Percentiles rank a stretch among this genome's conserved stretches.
Conservation (phyloP, 2,888 invertebrate genomes). For the Rhopalosiphum nymphaeae region DNA sequence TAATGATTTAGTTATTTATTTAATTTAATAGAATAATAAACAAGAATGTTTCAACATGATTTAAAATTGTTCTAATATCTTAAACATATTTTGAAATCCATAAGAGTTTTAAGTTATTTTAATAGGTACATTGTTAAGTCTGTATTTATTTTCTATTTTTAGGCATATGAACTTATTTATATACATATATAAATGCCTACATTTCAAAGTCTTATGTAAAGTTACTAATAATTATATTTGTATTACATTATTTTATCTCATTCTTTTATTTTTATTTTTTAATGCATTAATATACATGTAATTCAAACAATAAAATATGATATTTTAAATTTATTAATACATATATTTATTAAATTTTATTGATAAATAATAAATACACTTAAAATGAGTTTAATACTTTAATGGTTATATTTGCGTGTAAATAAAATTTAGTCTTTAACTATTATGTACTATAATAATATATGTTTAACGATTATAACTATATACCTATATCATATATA, state of each 20-base stretch:
- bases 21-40: background rate
- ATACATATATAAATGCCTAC: background rate
- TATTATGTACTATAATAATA: background rate
- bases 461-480: background rate
- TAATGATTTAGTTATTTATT: background rate
- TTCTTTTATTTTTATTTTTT: background rate
- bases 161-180: background rate
- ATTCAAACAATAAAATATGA: background rate
- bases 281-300: background rate
- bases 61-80: background rate
- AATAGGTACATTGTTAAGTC: background rate
- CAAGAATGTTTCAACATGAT: background rate
- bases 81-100: background rate
- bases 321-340: background rate
- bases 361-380: background rate
- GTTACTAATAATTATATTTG: background rate
- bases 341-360: background rate
- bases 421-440: background rate
- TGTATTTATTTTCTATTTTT: background rate
- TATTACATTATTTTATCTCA: background rate
- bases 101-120: too few relatives aligned
- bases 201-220: background rate
- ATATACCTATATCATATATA: background rate
- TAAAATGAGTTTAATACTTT: background rate
- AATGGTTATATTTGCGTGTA: background rate